A percentile compares a stretch with the other conserved stretches of the same genome.
These are phyloP conservation scores for Melanchra persicariae DNA, from an alignment of 2,888 invertebrate species.

Conservation along the genomic window DNA sequence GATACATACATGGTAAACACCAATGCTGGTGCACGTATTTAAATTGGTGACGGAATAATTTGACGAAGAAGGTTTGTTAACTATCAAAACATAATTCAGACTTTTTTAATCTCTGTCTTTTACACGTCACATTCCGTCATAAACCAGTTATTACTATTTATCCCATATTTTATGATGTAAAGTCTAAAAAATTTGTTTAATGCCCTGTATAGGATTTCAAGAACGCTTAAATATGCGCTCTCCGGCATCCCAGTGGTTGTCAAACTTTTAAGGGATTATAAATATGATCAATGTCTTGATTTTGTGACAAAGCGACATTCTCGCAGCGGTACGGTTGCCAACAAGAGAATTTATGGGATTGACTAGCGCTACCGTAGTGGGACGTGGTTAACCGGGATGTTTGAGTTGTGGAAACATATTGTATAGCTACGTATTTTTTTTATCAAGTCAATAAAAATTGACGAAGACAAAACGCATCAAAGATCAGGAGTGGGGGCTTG, in stretches of 20 bases:
- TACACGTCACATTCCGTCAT: slow-evolving; percentile 54
- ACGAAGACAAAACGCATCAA: too few relatives aligned
- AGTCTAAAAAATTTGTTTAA: slow-evolving; percentile 67
- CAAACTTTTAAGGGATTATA: slow-evolving; percentile 67
- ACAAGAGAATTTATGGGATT: too few relatives aligned
- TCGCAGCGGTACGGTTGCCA: too few relatives aligned
- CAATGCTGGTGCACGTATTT: too few relatives aligned
- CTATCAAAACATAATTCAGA: slow-evolving; percentile 19
- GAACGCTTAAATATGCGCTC: slow-evolving; percentile 81
- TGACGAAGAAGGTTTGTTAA: neutral
- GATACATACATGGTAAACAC: too few relatives aligned
- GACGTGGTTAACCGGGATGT: too few relatives aligned
- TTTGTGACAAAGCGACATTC: too few relatives aligned
- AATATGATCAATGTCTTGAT: slow-evolving; percentile 15
- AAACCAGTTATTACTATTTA: slow-evolving; percentile 59
- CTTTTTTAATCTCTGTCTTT: slow-evolving; percentile 35
- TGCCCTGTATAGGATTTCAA: slow-evolving; percentile 80
- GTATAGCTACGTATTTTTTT: too few relatives aligned
- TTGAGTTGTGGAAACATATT: too few relatives aligned
- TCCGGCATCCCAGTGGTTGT: slow-evolving; percentile 68
- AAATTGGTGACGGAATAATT: neutral
- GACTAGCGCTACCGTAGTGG: too few relatives aligned
- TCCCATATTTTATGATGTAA: slow-evolving; percentile 67
- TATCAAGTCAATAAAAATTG: too few relatives aligned
- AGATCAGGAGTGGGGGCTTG: too few relatives aligned